Percentiles rank a stretch among this genome's conserved stretches.
Conservation (phyloP, 2,797 vertebrate species). For the Vultur gryphus region DNA sequence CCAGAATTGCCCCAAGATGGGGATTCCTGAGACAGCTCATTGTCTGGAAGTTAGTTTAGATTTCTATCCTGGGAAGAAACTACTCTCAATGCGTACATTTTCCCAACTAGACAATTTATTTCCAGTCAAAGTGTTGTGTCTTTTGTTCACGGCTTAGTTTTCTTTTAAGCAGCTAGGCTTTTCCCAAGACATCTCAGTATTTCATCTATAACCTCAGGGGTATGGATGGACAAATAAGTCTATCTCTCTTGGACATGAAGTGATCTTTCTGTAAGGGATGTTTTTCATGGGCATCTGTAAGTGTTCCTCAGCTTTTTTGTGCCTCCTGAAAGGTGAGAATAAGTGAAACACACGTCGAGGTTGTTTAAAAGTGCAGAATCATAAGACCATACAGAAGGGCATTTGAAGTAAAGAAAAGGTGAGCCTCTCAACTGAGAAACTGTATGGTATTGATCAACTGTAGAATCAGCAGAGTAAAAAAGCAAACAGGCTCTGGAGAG, state of each 20-base stretch:
- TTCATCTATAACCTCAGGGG: not conserved
- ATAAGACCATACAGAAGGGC: not conserved
- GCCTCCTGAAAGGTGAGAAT: not conserved
- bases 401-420: not conserved
- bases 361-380: not conserved
- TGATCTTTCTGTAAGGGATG: not conserved
- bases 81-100: not conserved
- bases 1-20: not conserved
- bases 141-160: not conserved
- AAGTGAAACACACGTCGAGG: not conserved
- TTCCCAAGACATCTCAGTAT: not conserved
- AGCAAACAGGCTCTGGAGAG: not conserved
- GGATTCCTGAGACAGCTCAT: not conserved
- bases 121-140: not conserved
- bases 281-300: not conserved
- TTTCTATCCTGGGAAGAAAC: not conserved
- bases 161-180: not conserved
- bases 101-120: not conserved
- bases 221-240: not conserved
- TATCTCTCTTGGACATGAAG: not conserved
- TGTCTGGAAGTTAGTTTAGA: not conserved
- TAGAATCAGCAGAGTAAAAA: not conserved
- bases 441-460: not conserved
- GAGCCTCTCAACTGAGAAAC: not conserved
- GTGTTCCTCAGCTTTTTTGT: not conserved